Base-by-base conservation (phyloP, 2,888 invertebrate genomes). In the Chloroclysta siterata region DNA sequence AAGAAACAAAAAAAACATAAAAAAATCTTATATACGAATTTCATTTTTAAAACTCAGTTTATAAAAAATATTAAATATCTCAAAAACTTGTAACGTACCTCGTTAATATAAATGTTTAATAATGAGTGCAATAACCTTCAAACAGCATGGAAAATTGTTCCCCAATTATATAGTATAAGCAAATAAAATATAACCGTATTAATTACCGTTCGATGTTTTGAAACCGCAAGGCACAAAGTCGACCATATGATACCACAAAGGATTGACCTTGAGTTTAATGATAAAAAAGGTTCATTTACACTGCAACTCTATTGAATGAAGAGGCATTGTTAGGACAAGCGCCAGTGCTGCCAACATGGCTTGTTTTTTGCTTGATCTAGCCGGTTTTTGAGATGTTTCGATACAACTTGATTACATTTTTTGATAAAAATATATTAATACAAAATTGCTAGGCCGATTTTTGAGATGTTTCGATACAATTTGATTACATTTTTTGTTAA, bases 221-320 rank as follows among this genome's bases (percentile, higher is more conserved):
- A 53, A 63, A 58, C 48, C 64, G 53, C 54, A 55, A 64, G 53
- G 50, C 66, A 63, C 65, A 70, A 71, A 69, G 68, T 69, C 70
- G 74, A 75, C 77, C 84, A 84, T 84, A 80, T 85, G 86, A 88
- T 85, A 42, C 51, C 39, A 79, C 79, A 88, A 85, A 85, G 76
- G 82, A 82, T 81, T 82, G 91, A 90, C 92, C 92, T 92, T 92
- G 90, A 79, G 81, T 80, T 83, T 88, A 86, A 88, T 88, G 84
- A 87, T 88, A 89, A 90, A 90, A 90, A 91, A 92, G 89, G 91
- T 91, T 92, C 90, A 86, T 92, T 90, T 90, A 90, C 90, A 90
- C 87, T 88, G 89, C 90, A 91, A 88, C 90, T 88, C 88, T 85
- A 79, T 78, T 86, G 82, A 86, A 86, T 83, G 84, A 80, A 79